phyloP scores from a whole-genome alignment of 1,140 invertebrate genomes.

The Drosophila sucinea region DNA sequence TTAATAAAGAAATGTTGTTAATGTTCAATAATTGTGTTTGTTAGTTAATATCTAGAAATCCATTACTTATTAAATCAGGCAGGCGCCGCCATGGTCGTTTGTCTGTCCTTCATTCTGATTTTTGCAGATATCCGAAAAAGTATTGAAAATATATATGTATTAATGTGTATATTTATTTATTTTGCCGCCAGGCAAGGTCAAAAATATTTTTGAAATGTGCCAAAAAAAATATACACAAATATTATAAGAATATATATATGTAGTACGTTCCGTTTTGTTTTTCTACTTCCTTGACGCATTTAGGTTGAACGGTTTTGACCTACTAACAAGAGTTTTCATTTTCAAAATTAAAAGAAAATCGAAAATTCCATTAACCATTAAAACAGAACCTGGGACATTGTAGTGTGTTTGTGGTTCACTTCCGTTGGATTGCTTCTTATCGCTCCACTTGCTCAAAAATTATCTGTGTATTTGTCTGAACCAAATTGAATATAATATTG shows the following conservation, averaged over 20 bases:
- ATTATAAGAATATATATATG: background rate
- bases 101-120: conserved; percentile 3
- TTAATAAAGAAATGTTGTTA: background rate
- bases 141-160: conserved; percentile 10
- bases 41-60: background rate
- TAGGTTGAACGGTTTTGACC: conserved; percentile 54
- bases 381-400: background rate
- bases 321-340: conserved; percentile 38
- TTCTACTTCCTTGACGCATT: conserved; percentile 14
- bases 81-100: background rate
- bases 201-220: conserved; percentile 19
- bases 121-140: conserved; percentile 3
- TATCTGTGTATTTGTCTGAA: background rate
- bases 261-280: conserved; percentile 37
- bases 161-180: background rate
- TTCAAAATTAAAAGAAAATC: conserved; percentile 25
- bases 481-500: background rate
- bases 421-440: background rate
- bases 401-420: background rate
- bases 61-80: background rate
- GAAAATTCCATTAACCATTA: conserved; percentile 1
- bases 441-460: background rate
- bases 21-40: background rate
- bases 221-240: conserved; percentile 19
- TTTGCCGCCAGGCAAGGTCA: background rate